These are phyloP conservation scores for Hycleus phaleratus DNA, from an alignment of 1,140 invertebrate species.

Conservation along the genomic window DNA sequence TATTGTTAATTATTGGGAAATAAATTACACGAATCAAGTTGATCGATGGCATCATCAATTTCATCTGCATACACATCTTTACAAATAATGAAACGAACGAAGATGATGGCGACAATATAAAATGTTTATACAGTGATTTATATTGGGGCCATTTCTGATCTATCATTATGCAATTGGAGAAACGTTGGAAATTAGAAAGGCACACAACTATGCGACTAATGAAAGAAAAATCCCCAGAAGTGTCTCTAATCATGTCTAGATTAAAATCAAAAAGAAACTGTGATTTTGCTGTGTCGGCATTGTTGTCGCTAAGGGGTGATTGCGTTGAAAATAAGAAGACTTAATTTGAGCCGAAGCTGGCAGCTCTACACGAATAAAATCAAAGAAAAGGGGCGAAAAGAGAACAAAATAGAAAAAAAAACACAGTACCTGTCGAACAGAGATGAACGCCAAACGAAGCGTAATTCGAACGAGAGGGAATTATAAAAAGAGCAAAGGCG, in stretches of 20 bases:
- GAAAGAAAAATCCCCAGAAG: not conserved
- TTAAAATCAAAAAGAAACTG: not conserved
- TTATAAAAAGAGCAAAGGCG: constrained; percentile 23
- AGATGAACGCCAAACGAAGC: constrained; percentile 25
- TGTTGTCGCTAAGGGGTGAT: not conserved
- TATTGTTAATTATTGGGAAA: constrained; percentile 5
- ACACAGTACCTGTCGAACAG: constrained; percentile 10
- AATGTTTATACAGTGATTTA: not conserved
- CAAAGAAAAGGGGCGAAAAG: no score
- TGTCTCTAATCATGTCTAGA: not conserved
- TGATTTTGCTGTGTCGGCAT: not conserved
- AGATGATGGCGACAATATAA: not conserved
- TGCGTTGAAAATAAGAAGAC: constrained; percentile 11
- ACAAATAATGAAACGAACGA: not conserved
- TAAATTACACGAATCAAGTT: constrained; percentile 3
- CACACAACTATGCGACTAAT: not conserved
- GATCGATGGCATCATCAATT: constrained; percentile 6
- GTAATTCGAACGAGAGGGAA: constrained; percentile 21
- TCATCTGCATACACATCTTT: not conserved
- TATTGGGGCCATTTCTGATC: not conserved
- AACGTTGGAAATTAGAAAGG: not conserved
- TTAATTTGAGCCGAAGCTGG: not conserved
- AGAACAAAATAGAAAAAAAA: not conserved
- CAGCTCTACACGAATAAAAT: no score
- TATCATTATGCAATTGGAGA: not conserved